Base-by-base conservation (phyloP, 1,140 invertebrate species). In the Drosophila biarmipes region DNA sequence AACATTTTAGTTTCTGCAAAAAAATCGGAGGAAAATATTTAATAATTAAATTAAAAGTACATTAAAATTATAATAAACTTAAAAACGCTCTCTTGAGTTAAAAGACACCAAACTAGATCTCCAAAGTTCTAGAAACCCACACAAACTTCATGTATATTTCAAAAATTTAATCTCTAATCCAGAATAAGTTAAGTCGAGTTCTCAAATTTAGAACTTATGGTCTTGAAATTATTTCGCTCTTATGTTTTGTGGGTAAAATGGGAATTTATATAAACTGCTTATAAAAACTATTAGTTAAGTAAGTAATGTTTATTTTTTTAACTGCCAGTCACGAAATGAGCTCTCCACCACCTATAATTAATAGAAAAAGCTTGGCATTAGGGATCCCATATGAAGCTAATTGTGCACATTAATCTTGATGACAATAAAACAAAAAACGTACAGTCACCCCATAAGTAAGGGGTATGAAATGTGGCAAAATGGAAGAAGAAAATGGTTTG, bases 381-480 rank as follows among this genome's bases (percentile, higher is more conserved):
- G 35, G 8, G 3, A 4, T n/a, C 27, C 4, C 24, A 15, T 29
- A 6, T 0, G 21, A n/a, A 12, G 14, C 52, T 54, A 37, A 62
- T 46, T 21, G 24, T 10, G 14, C 7, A 31, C 42, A 38, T 59
- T 40, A 38, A 21, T 40, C 57, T 48, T 48, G 17, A 49, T 48
- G 29, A 40, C 37, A 48, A 1, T 17, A 5, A 31, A 63, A 49
- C 31, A 21, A 29, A 40, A 48, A 38, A 48, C 14, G n/a, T 3
- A 14, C 35, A 45, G 17, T 34, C 43, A 58, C 43, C 24, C 17
- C 34, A 12, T 40, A 21, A 53, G 14, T 51, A 52, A 38, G 40
- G 77, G 67, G 67, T 69, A 80, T 54, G 62, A 24, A 42, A 45
- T 54, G 35, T 43, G 29, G 8, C 45, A 24, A 54, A 57, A 29